These are phyloP conservation scores for Patiria miniata DNA, from an alignment of 35 echinoderm and acorn worm genomes.

Conservation along the genomic window DNA sequence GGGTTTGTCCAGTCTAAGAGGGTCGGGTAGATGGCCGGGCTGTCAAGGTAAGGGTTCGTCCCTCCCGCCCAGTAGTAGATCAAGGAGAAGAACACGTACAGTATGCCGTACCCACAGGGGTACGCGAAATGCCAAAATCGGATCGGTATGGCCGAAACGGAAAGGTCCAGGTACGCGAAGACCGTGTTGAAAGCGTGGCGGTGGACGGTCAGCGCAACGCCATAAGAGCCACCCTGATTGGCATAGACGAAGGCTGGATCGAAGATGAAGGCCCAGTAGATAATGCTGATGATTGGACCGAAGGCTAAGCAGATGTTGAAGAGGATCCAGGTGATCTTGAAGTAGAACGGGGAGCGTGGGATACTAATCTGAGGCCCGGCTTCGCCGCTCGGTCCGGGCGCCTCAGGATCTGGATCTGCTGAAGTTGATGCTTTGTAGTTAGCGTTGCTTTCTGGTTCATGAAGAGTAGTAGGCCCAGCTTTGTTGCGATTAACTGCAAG, in stretches of 20 bases:
- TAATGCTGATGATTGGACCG: constrained; percentile 41
- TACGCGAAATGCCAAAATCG: constrained; percentile 58
- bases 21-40: constrained; percentile 49
- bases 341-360: constrained; percentile 38
- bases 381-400: not conserved
- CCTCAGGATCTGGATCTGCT: not conserved
- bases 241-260: constrained; percentile 15
- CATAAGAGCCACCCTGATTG: constrained; percentile 1
- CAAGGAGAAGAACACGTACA: constrained; percentile 52
- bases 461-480: not conserved
- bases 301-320: constrained; percentile 22
- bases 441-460: not conserved
- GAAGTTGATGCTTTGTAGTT: not conserved
- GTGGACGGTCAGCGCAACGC: constrained; percentile 22
- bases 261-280: constrained; percentile 57
- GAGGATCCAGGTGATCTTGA: constrained; percentile 64
- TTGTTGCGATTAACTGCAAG: too few species aligned
- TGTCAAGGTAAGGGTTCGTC: constrained; percentile 29
- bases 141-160: constrained; percentile 51
- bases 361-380: not conserved
- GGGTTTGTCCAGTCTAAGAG: constrained; percentile 53
- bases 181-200: constrained; percentile 50
- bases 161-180: constrained; percentile 41
- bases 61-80: constrained; percentile 56
- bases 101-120: constrained; percentile 41